Percentiles rank a stretch among this genome's conserved stretches.
These are phyloP conservation scores for Gymnoscopelus microlampas DNA, from an alignment of 2,797 vertebrate genomes.

Conservation along the genomic window DNA sequence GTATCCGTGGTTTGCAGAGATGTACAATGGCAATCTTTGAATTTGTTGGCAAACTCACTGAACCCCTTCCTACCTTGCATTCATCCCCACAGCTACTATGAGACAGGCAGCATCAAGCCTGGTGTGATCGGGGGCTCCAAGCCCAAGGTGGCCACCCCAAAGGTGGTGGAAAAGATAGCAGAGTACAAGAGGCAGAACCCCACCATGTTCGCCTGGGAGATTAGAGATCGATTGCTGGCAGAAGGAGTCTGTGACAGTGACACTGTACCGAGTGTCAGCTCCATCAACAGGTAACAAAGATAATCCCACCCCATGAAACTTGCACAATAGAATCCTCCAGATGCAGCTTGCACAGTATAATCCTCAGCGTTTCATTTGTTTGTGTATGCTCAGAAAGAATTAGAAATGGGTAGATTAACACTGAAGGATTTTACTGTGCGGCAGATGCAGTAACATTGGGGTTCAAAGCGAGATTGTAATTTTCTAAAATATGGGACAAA, in stretches of 20 bases:
- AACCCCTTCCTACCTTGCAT: not conserved
- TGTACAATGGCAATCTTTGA: no score
- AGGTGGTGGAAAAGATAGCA: constrained; percentile 93
- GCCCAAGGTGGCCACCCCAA: constrained; percentile 92
- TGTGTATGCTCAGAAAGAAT: no score
- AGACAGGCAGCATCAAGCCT: constrained; percentile 93
- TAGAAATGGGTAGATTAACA: no score
- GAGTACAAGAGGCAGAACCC: constrained; percentile 94
- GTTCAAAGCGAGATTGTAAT: no score
- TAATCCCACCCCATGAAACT: no score
- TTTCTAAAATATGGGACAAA: no score
- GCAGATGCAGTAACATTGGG: no score
- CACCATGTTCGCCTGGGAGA: constrained; percentile 96
- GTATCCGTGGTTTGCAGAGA: no score
- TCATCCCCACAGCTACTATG: constrained; percentile 86
- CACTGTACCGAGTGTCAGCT: constrained; percentile 93
- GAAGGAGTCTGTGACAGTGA: constrained; percentile 91
- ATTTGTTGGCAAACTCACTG: not conserved
- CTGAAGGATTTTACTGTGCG: no score
- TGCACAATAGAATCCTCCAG: no score
- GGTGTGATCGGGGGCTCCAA: constrained; percentile 93
- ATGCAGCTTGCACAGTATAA: no score
- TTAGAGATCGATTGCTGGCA: constrained; percentile 88
- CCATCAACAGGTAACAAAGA: constrained; percentile 88
- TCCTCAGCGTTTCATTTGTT: no score